Conservation (phyloP, 2,113 vertebrate species). For the Chaenogobius annularis region DNA sequence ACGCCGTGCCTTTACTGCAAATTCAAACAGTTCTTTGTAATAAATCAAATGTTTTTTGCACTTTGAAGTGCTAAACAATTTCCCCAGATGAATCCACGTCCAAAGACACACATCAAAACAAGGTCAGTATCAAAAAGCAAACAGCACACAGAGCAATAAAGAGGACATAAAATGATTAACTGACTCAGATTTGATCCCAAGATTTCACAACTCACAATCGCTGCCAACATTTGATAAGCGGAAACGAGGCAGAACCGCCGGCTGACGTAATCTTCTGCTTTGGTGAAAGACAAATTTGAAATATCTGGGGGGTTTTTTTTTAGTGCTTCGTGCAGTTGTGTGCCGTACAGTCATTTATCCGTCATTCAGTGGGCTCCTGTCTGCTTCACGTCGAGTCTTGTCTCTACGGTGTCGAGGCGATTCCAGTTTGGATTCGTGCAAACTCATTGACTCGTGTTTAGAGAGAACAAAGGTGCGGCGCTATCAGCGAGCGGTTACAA, state of each 20-base stretch:
- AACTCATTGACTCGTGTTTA: constrained; percentile 18
- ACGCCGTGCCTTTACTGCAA: no score
- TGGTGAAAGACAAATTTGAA: neutral
- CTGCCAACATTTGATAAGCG: neutral
- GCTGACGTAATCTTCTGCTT: neutral
- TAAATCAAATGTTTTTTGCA: no score
- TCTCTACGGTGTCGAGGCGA: constrained; percentile 14
- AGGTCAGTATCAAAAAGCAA: constrained; percentile 1
- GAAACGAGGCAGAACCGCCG: neutral
- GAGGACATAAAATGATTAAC: neutral
- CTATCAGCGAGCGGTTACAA: constrained; percentile 10
- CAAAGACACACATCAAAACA: constrained; percentile 3
- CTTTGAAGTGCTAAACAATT: neutral
- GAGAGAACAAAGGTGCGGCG: constrained; percentile 10
- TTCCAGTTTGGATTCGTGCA: constrained; percentile 27
- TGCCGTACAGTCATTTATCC: constrained; percentile 1
- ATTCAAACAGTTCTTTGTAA: no score
- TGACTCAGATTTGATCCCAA: neutral
- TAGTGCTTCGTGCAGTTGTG: neutral
- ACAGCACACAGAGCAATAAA: neutral
- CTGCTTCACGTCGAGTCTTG: neutral
- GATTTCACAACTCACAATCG: constrained; percentile 42
- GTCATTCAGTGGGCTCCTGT: constrained; percentile 2
- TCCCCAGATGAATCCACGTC: constrained; percentile 1
- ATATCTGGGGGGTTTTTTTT: neutral